phyloP scores from a whole-genome alignment of 2,888 invertebrate species.

The Apamea sordens region DNA sequence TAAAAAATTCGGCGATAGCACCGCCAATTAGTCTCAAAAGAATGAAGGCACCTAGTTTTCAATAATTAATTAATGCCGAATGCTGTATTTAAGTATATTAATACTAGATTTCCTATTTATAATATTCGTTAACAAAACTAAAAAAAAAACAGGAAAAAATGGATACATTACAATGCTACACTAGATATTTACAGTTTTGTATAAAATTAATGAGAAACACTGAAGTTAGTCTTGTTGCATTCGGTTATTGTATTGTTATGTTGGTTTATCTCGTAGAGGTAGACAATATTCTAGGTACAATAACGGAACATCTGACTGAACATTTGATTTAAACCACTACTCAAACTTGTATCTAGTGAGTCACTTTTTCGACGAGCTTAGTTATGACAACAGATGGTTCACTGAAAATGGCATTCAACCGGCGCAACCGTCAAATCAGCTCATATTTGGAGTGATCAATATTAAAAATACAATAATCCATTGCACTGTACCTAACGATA shows the following conservation, averaged over 20 bases:
- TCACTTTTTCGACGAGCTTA: conserved; percentile 15
- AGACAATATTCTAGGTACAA: conserved; percentile 12
- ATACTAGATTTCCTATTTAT: background rate
- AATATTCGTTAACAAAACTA: background rate
- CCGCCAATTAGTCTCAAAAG: conserved; percentile 4
- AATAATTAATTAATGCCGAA: conserved; percentile 2
- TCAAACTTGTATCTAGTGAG: conserved; percentile 14
- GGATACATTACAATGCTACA: background rate
- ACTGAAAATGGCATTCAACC: conserved; percentile 56
- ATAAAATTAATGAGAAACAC: conserved; percentile 23
- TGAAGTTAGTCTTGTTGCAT: conserved; percentile 13
- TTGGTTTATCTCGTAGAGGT: conserved; percentile 7
- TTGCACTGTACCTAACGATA: conserved; percentile 44
- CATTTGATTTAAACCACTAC: conserved; percentile 14
- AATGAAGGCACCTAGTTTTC: background rate
- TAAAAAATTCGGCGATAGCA: background rate
- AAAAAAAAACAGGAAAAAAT: background rate
- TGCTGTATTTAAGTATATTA: background rate
- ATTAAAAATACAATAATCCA: conserved; percentile 45
- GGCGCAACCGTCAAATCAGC: conserved; percentile 43
- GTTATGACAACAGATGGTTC: conserved; percentile 61
- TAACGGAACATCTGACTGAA: conserved; percentile 22
- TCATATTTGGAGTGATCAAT: conserved; percentile 56
- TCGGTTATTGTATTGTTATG: conserved; percentile 1
- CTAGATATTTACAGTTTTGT: conserved; percentile 10